A percentile compares a stretch with the other conserved stretches of the same genome.
These are phyloP conservation scores for Meteorus colon DNA, from an alignment of 2,888 invertebrate genomes.

Conservation along the genomic window DNA sequence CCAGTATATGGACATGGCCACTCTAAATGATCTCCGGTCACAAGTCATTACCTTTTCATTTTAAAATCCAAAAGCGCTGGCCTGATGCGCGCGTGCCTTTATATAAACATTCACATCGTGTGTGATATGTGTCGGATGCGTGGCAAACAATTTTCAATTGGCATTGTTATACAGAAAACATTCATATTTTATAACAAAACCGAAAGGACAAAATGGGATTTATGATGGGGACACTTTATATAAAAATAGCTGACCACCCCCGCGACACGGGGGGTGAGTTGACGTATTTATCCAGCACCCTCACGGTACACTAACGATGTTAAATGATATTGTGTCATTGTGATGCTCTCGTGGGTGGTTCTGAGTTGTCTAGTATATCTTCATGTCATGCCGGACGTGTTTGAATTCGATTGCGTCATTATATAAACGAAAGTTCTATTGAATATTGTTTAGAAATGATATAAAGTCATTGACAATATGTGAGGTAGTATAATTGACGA, in stretches of 20 bases:
- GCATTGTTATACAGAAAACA: conserved; percentile 50
- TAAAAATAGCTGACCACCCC: conserved; percentile 24
- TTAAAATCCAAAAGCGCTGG: conserved; percentile 59
- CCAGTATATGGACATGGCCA: conserved; percentile 57
- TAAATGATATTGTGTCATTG: conserved; percentile 14
- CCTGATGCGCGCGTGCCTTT: conserved; percentile 31
- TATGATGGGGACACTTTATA: conserved; percentile 20
- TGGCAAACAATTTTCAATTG: conserved; percentile 40
- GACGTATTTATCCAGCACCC: conserved; percentile 38
- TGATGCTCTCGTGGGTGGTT: conserved; percentile 17
- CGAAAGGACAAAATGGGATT: neutral
- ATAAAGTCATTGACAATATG: conserved; percentile 2
- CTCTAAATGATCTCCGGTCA: conserved; percentile 71
- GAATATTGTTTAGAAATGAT: neutral
- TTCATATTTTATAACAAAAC: neutral
- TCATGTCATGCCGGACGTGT: conserved; percentile 14
- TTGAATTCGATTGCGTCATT: conserved; percentile 22
- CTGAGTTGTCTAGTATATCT: conserved; percentile 12
- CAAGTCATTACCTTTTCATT: conserved; percentile 72
- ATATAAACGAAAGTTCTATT: neutral
- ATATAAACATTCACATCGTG: conserved; percentile 18
- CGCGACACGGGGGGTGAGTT: conserved; percentile 45
- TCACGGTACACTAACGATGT: conserved; percentile 26
- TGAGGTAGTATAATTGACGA: neutral
- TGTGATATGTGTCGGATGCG: neutral